Percentiles rank a stretch among this genome's conserved stretches.
Evolutionary conservation across 2,888 invertebrate species (phyloP).

Genomic region (Ectemnius lituratus): DNA sequence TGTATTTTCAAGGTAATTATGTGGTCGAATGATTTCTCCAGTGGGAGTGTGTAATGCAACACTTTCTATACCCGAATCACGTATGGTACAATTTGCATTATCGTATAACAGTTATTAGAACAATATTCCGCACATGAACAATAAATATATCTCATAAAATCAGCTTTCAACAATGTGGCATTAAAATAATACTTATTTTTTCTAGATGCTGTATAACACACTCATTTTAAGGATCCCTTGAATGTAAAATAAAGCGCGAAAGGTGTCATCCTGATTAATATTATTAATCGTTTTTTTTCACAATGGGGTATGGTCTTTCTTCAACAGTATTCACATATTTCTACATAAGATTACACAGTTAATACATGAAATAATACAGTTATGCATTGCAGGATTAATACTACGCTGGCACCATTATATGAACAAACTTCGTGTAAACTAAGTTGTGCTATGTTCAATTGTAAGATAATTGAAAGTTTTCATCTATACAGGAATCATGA

Average conservation of each 20-base stretch:
- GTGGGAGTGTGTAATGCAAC: slow-evolving; percentile 26
- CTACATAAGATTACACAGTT: slow-evolving; percentile 30
- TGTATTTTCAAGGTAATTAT: slow-evolving; percentile 19
- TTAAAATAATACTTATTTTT: slow-evolving; percentile 30
- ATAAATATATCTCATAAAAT: slow-evolving; percentile 25
- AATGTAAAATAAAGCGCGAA: slow-evolving; percentile 26
- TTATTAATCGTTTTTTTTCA: slow-evolving; percentile 30
- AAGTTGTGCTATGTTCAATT: slow-evolving; percentile 40
- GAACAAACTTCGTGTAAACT: slow-evolving; percentile 42
- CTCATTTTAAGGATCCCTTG: slow-evolving; percentile 26
- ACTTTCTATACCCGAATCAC: slow-evolving; percentile 42
- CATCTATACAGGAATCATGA: slow-evolving; percentile 12
- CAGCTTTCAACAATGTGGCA: slow-evolving; percentile 5
- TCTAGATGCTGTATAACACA: slow-evolving; percentile 25
- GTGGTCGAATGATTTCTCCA: slow-evolving; percentile 13
- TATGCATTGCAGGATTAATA: slow-evolving; percentile 31
- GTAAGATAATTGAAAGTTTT: slow-evolving; percentile 20
- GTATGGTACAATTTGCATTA: slow-evolving; percentile 36
- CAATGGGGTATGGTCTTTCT: slow-evolving; percentile 35
- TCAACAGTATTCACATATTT: slow-evolving; percentile 44
- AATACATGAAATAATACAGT: slow-evolving; percentile 43
- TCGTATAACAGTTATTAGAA: slow-evolving; percentile 17
- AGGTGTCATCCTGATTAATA: slow-evolving; percentile 32
- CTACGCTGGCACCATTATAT: slow-evolving; percentile 9
- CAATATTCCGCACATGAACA: slow-evolving; percentile 25